Evolutionary conservation across 2,888 invertebrate species (phyloP), one percentile per base, ranked within the genome.

Genomic region (Nephrotoma flavescens): DNA sequence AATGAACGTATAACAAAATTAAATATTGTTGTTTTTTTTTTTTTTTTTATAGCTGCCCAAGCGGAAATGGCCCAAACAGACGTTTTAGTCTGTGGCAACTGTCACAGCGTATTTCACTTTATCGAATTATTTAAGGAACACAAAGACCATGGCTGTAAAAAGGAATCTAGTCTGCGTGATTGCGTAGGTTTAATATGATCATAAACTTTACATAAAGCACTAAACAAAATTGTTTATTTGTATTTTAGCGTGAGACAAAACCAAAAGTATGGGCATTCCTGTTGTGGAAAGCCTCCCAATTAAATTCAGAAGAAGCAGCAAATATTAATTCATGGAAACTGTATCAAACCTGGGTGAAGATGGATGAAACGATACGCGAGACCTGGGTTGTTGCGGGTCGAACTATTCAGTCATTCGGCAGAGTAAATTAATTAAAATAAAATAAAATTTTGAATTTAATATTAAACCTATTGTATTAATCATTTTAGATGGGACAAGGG

Each of bases 251-350:
- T 90, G 96, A 96, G 91, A 94, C 94, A 87, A 96, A 96, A 91
- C 95, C 96, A 7, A 96, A 96, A 92, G 95, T 96, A 9, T 96
- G 97, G 96, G 96, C 96, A 57, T 97, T 96, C 90, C 92, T 96
- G 4, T 90, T 97, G 83, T 97, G 96, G 96, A 97, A 97, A 89
- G 93, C 93, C 87, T 93, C 94, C 9, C 94, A 94, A 89, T 89
- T 92, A 57, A 89, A 92, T 92, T 88, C 92, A 91, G 47, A 87
- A 31, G 83, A 85, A 12, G 91, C 92, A 0, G 91, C 92, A 6
- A 93, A 93, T 88, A 93, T 93, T 41, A 93, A 94, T 89, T 95
- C 96, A 6, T 97, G 97, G 97, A 94, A 95, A 88, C 92, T 96
- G 9, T 97, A 96, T 90, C 96, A 96, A 90, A 94, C 95, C 88